These are phyloP conservation scores for Molothrus ater DNA, from an alignment of 2,797 vertebrate species.

Conservation along the genomic window DNA sequence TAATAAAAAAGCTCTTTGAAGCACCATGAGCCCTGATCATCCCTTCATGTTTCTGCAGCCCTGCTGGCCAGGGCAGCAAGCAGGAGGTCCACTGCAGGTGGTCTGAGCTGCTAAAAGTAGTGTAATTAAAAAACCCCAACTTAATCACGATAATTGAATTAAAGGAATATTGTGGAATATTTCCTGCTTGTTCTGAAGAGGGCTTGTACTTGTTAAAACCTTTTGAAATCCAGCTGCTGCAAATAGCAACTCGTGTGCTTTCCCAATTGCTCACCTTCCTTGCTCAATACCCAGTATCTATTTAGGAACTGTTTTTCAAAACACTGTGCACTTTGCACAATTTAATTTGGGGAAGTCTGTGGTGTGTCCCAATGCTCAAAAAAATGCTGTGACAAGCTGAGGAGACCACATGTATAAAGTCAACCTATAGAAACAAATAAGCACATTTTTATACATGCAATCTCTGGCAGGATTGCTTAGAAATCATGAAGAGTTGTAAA, in stretches of 20 bases:
- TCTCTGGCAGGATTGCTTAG: neutral
- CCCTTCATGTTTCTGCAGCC: neutral
- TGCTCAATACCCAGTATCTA: neutral
- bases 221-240: neutral
- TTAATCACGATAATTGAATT: neutral
- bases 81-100: neutral
- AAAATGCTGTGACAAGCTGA: neutral
- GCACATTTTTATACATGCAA: neutral
- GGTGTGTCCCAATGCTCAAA: neutral
- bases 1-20: neutral
- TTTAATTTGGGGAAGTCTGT: neutral
- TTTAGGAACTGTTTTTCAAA: neutral
- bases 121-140: neutral
- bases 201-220: neutral
- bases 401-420: neutral
- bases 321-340: neutral
- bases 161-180: neutral
- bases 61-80: neutral
- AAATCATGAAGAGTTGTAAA: neutral
- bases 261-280: neutral
- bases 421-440: neutral
- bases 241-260: neutral
- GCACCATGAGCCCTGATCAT: neutral
- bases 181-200: neutral
- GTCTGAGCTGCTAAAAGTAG: neutral